phyloP scores from a whole-genome alignment of 1,140 invertebrate species.

The Aricia agestis region DNA sequence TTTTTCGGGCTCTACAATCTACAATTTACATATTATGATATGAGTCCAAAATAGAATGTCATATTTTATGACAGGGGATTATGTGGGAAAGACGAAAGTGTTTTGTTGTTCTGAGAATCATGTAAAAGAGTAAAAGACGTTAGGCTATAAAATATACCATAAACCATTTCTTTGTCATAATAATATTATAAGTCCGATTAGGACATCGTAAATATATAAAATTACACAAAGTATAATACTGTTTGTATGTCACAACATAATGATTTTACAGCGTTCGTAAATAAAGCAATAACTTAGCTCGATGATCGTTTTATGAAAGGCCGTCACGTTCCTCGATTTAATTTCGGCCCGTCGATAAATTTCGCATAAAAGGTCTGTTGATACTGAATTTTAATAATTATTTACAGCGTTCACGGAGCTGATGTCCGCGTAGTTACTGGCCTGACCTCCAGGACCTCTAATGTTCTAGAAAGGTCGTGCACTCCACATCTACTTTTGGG shows the following conservation, averaged over 20 bases:
- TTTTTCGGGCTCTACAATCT: not conserved
- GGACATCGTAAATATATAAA: not conserved
- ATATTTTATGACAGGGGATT: too few relatives aligned
- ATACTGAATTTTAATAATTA: not conserved
- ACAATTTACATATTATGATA: not conserved
- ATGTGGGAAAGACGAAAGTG: too few relatives aligned
- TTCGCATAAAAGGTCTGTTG: not conserved
- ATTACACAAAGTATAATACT: not conserved
- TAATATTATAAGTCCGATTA: not conserved
- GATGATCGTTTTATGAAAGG: not conserved
- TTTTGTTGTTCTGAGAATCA: too few relatives aligned
- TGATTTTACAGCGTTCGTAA: not conserved
- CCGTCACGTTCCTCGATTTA: conserved; percentile 3
- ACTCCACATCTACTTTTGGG: too few relatives aligned
- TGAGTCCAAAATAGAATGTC: too few relatives aligned
- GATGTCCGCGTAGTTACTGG: too few relatives aligned
- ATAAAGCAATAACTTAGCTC: not conserved
- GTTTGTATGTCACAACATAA: not conserved
- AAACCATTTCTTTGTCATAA: not conserved
- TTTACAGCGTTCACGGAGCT: too few relatives aligned
- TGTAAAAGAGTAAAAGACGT: too few relatives aligned
- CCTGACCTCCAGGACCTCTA: too few relatives aligned
- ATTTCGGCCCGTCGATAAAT: not conserved
- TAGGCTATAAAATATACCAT: not conserved
- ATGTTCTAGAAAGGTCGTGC: too few relatives aligned